Conservation (phyloP, 2,113 vertebrate genomes). For the Hippolais icterina region DNA sequence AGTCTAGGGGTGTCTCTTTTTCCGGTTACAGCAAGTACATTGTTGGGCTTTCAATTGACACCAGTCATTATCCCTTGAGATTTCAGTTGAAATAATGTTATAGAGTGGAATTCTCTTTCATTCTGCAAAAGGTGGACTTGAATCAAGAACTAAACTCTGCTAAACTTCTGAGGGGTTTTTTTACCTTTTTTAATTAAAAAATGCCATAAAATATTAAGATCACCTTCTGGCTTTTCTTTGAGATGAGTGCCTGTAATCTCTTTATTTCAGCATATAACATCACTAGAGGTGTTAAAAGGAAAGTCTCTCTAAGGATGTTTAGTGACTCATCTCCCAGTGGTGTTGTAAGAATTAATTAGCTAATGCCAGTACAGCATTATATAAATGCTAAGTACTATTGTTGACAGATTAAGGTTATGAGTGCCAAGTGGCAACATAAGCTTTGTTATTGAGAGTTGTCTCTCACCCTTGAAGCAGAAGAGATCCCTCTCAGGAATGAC, state of each 20-base stretch:
- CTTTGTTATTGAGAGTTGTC: not conserved
- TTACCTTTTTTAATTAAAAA: not conserved
- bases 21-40: not conserved
- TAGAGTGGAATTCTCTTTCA: not conserved
- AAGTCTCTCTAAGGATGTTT: conserved; percentile 15
- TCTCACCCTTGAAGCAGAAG: not conserved
- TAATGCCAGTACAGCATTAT: not conserved
- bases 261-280: not conserved
- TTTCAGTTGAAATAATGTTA: not conserved
- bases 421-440: not conserved
- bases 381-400: not conserved
- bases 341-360: conserved; percentile 11
- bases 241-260: not conserved
- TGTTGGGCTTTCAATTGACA: not conserved
- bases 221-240: not conserved
- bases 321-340: conserved; percentile 11
- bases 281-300: not conserved
- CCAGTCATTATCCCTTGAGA: not conserved
- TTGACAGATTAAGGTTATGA: not conserved
- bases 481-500: not conserved
- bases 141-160: not conserved
- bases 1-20: too few relatives aligned
- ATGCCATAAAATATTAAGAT: not conserved
- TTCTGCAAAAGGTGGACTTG: not conserved
- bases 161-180: not conserved